A percentile compares a stretch with the other conserved stretches of the same genome.
Evolutionary conservation across 2,113 vertebrate species (phyloP).

Genomic region (Numida meleagris): DNA sequence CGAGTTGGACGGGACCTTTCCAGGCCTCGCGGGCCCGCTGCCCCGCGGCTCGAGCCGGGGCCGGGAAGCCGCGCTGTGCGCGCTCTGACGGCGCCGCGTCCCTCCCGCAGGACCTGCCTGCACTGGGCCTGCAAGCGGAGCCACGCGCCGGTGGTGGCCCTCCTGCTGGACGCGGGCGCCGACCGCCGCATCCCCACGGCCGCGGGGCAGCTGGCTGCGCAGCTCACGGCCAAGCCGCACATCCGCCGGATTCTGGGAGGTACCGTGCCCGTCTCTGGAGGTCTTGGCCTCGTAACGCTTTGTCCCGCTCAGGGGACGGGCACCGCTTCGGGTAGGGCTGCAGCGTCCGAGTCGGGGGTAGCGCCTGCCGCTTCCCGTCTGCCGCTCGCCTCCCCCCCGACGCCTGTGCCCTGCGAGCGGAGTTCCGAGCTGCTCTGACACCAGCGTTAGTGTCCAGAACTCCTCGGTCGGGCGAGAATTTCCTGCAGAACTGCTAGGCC

Average conservation of each 20-base stretch:
- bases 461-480: background rate
- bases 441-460: background rate
- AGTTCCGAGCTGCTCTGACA: background rate
- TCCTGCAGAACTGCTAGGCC: background rate
- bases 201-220: constrained; percentile 82
- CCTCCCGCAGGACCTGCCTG: constrained; percentile 83
- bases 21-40: too few species aligned
- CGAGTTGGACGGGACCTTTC: too few species aligned
- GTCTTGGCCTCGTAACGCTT: background rate
- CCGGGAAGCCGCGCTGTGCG: too few species aligned
- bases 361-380: too few species aligned
- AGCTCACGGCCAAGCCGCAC: constrained; percentile 85
- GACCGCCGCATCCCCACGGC: constrained; percentile 83
- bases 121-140: constrained; percentile 93
- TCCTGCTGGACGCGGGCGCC: constrained; percentile 83
- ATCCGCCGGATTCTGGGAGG: constrained; percentile 87
- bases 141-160: constrained; percentile 85
- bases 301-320: background rate
- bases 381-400: background rate
- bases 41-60: too few species aligned
- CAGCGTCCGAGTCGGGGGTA: background rate
- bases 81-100: background rate
- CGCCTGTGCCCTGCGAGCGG: background rate
- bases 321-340: background rate
- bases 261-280: background rate